These are phyloP conservation scores for Lycodopsis pacificus DNA, from an alignment of 2,797 vertebrate genomes.

Conservation along the genomic window DNA sequence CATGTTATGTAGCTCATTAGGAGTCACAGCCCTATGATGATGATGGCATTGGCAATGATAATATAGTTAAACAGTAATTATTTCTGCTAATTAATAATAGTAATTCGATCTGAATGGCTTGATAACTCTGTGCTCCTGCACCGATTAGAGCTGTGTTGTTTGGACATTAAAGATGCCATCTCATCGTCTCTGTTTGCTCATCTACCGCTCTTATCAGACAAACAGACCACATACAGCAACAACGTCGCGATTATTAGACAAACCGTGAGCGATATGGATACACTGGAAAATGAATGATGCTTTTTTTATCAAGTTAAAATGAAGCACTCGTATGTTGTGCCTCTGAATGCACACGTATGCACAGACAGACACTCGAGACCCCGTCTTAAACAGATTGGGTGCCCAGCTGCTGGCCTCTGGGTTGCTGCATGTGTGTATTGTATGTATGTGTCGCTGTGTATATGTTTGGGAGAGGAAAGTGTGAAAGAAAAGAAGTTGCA, in stretches of 20 bases:
- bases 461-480: not conserved
- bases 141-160: slow-evolving; percentile 32
- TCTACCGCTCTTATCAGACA: slow-evolving; percentile 13
- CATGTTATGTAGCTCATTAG: slow-evolving; percentile 11
- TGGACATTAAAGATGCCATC: slow-evolving; percentile 37
- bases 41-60: slow-evolving; percentile 16
- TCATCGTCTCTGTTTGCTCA: slow-evolving; percentile 22
- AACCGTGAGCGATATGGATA: not conserved
- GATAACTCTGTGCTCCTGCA: slow-evolving; percentile 5
- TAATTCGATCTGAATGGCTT: slow-evolving; percentile 43
- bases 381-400: not conserved
- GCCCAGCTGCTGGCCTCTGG: slow-evolving; percentile 11
- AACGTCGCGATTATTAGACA: not conserved
- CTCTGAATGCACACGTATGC: not conserved
- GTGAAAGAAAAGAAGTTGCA: not conserved
- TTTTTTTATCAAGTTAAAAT: not conserved
- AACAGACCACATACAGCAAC: slow-evolving; percentile 1
- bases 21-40: not conserved
- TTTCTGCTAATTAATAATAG: slow-evolving; percentile 41
- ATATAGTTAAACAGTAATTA: slow-evolving; percentile 19
- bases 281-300: not conserved
- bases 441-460: not conserved
- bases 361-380: not conserved
- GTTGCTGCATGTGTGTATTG: slow-evolving; percentile 2
- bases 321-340: not conserved